Base-by-base conservation (phyloP, 2,888 invertebrate species). In the Nezara viridula region DNA sequence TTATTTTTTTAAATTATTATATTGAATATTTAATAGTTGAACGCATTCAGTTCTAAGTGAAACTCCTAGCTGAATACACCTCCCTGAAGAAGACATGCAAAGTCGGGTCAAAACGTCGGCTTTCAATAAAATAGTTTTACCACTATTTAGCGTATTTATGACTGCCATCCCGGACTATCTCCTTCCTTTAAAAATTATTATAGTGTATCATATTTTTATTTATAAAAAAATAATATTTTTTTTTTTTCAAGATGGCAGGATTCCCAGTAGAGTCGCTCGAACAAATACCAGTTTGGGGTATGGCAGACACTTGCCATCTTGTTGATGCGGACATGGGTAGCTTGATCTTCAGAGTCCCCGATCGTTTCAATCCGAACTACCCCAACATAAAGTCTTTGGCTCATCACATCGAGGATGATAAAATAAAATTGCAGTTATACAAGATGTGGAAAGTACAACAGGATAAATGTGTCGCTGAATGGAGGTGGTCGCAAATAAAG, bases 261-360 rank as follows among this genome's bases (percentile, higher is more conserved):
- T 88, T 88, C 19, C 88, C 88, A 6, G 40, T 88, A 21, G 81
- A 50, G 19, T 32, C 49, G 1, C 77, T 88, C 24, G 85, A 50
- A 24, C 49, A 88, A 14, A 52, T 81, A 37, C 81, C 85, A 52
- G 88, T 88, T n/a, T 88, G 88, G 88, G 88, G 88, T n/a, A 85
- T 88, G 81, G 52, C 55, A 21, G 88, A 88, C 49, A 47, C 66
- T 24, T 49, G 47, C 10, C 88, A 88, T 81, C 32, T 88, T 16
- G 85, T 88, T 10, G 88, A 88, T 44, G 50, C n/a, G 24, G 77
- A 55, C 14, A 81, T 50, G 49, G 88, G 81, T 12, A 27, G 85
- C 40, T 50, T 88, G 37, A 47, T 88, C 14, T 88, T 88, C 55
- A 50, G 81, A 27, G 37, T 81, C 14, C 81, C 81, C 1, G 81